Evolutionary conservation across 1,140 invertebrate genomes (phyloP).

Genomic region (Ladona fulva): DNA sequence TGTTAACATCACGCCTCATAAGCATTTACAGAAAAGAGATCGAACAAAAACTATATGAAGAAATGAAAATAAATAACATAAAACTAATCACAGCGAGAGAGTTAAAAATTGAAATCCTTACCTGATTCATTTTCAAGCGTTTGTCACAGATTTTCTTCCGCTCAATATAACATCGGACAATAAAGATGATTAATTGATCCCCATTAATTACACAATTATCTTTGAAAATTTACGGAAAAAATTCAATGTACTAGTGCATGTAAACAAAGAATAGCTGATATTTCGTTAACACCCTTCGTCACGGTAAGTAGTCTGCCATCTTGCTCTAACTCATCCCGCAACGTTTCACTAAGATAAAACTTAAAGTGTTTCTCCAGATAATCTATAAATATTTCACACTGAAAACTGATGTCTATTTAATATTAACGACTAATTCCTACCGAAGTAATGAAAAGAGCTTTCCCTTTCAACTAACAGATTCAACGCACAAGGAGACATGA

Average conservation of each 20-base stretch:
- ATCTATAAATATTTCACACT: neutral
- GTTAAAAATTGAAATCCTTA: constrained; percentile 17
- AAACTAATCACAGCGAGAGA: neutral
- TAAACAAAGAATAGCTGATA: neutral
- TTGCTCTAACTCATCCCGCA: constrained; percentile 15
- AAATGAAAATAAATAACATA: too few species aligned
- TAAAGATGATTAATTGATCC: neutral
- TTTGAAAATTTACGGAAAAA: neutral
- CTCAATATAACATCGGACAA: neutral
- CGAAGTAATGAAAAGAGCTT: neutral
- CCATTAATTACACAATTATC: neutral
- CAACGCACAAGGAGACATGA: neutral
- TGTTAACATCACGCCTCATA: too few species aligned
- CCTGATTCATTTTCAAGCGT: constrained; percentile 19
- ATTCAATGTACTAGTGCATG: neutral
- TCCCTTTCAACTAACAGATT: neutral
- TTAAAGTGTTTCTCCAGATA: neutral
- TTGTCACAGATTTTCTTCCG: neutral
- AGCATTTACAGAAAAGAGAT: too few species aligned
- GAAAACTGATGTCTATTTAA: neutral
- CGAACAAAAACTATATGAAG: too few species aligned
- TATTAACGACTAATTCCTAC: neutral
- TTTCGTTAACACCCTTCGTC: constrained; percentile 15
- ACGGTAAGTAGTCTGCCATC: constrained; percentile 19
- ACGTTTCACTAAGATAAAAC: constrained; percentile 14